Base-by-base conservation (phyloP, 1,140 invertebrate genomes). In the Steinernema feltiae region DNA sequence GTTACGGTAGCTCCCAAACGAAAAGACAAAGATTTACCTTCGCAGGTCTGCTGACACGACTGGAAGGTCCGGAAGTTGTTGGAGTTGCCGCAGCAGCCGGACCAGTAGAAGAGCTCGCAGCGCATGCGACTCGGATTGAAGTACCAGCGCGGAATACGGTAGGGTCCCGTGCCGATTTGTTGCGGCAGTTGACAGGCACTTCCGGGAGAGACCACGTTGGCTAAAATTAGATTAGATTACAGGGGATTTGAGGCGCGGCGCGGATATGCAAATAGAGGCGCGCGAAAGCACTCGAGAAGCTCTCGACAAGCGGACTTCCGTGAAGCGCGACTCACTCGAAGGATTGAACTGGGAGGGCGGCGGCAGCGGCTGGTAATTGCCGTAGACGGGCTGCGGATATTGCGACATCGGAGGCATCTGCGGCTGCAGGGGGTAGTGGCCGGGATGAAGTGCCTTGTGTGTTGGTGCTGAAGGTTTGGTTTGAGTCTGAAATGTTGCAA, bases 21-120 rank as follows among this genome's bases (percentile, higher is more conserved):
- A n/a, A n/a, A n/a, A n/a, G n/a, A 3, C 24, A 12, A 63, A 27
- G 77, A 79, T 48, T 46, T 72, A 83, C 82, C 82, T 82, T 83
- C 82, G 70, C 82, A 83, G 27, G 63, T 48, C 71, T 80, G 63
- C 71, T 83, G 82, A 63, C 82, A 83, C 12, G 71, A 32, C 72
- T 83, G 80, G 74, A 78, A 82, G 21, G 79, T 80, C 21, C 74
- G 75, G 76, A 83, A 83, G 72, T 83, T 83, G 71, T 83, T 83
- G 71, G 72, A 73, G 71, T 81, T 85, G 32, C 80, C 84, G 72
- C 83, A 86, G 73, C 84, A 85, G 24, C 84, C 84, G 12, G 82
- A 84, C 82, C 82, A 85, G 71, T 85, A 86, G 73, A 85, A 85
- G 7, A 84, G 70, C 71, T 86, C 83, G 71, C 84, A 85, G 29